Base-by-base conservation (phyloP, 1,140 invertebrate genomes). In the Drosophila sucinea region DNA sequence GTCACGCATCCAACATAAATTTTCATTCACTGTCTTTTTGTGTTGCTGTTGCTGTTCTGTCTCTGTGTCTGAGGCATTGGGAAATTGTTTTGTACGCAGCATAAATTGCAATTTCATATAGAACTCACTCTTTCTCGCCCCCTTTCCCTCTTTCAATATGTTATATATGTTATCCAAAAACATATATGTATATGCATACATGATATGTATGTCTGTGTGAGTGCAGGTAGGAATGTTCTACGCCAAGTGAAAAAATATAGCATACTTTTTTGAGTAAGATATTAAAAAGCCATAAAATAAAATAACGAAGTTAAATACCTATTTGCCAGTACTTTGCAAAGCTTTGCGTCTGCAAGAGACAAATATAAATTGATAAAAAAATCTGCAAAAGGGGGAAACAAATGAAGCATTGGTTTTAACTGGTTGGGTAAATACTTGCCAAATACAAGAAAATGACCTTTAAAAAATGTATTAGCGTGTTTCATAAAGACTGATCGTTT, bases 1-100 rank as follows among this genome's bases (percentile, higher is more conserved):
- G 84, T 87, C 84, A 87, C 70, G 85, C 84, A 84, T 87, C 70
- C 84, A 70, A 81, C 84, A 87, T 87, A 87, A 87, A 87, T 87
- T 87, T 87, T 90, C 84, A 89, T 87, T 87, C 85, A 74, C 80
- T 89, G 73, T 89, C 81, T 78, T 78, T 80, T 87, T 89, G 56
- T 75, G 57, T 60, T 40, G 74, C 51, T 69, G 66, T 72, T 64
- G 58, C 51, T 71, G 65, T 67, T 67, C n/a, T 72, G 57, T 35
- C 33, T 54, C 44, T 61, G 57, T 77, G 65, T 78, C 68, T 78
- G 75, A 77, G 76, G 74, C 62, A 60, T 47, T 72, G 74, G 68
- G 55, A 89, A 87, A 87, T 87, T 87, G 84, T 89, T 89, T 87
- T 84, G 80, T 74, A 57, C 70, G 40, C 61, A 70, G 66, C 70